These are phyloP conservation scores for Ammodramus savannarum DNA, from an alignment of 2,113 vertebrate species.

Conservation along the genomic window DNA sequence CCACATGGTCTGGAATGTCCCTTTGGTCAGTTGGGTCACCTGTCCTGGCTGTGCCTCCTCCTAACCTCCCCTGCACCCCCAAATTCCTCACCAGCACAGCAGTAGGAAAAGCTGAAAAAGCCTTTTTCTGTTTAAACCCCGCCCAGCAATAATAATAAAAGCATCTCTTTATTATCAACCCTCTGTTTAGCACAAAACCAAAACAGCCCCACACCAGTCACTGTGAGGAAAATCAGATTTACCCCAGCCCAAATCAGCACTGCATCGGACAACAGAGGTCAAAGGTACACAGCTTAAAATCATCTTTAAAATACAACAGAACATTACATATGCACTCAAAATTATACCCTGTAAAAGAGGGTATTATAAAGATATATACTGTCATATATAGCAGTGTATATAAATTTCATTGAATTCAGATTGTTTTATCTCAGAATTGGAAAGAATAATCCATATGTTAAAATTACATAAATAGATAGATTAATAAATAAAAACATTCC, in stretches of 20 bases:
- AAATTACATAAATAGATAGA: background rate
- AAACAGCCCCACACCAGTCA: background rate
- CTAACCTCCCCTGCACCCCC: rapidly evolving
- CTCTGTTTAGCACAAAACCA: background rate
- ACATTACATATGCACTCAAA: rapidly evolving
- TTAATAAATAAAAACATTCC: background rate
- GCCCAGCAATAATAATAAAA: background rate
- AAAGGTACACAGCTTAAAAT: background rate
- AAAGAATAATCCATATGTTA: background rate
- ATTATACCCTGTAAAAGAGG: background rate
- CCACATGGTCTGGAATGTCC: rapidly evolving
- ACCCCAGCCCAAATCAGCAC: background rate
- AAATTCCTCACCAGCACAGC: rapidly evolving
- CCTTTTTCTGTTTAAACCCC: background rate
- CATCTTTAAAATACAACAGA: background rate
- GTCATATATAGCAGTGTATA: too few species aligned
- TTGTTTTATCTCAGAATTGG: background rate
- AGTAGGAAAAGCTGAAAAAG: rapidly evolving
- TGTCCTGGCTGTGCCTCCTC: background rate
- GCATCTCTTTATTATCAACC: rapidly evolving
- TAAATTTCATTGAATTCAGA: background rate
- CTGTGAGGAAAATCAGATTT: background rate
- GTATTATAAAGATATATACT: background rate
- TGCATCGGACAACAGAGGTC: background rate
- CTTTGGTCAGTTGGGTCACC: background rate